Base-by-base conservation (phyloP, 2,888 invertebrate genomes). In the Horisme vitalbata region DNA sequence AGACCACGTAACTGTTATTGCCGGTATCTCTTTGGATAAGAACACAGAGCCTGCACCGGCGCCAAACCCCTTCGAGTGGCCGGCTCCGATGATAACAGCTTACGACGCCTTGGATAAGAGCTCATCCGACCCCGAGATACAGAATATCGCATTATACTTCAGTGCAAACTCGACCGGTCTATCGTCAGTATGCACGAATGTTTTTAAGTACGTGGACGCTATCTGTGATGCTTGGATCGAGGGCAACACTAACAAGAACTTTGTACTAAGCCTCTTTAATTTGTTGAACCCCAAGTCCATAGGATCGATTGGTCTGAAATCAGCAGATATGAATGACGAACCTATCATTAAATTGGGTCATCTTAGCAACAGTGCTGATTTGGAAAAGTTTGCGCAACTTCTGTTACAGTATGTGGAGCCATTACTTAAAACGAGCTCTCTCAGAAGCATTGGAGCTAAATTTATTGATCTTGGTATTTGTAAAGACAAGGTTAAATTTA, bases 141-240 rank as follows among this genome's bases (percentile, higher is more conserved):
- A 72, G 18, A 3, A 49, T 2, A 53, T 26, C 4, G 6, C 2
- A 9, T 68, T 65, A 8, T 2, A 59, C 0, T 55, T 69, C 4
- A 57, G 65, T 0, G 55, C 53, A 3, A 58, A 62, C 20, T 38
- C 52, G 0, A 0, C 28, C 0, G 57, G 55, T 6, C 11, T 66
- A 2, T 10, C 61, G n/a, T 62, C 64, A 18, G 36, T 73, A 0
- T 71, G 69, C 8, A n/a, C 56, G 0, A 59, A 64, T 8, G 47
- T 36, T 0, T 61, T 68, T 2, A 63, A 65, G 4, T 71, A 66
- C 15, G 41, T 55, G 0, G 34, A 58, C n/a, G 44, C 51, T 0
- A 56, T 75, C 26, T 71, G 69, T 23, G 52, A 72, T n/a, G 57
- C 45, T 11, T 48, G 65, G 4, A 49, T 52, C 12, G 43, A 41